Base-by-base conservation (phyloP, 2,888 invertebrate species). In the Marronus borbonicus region DNA sequence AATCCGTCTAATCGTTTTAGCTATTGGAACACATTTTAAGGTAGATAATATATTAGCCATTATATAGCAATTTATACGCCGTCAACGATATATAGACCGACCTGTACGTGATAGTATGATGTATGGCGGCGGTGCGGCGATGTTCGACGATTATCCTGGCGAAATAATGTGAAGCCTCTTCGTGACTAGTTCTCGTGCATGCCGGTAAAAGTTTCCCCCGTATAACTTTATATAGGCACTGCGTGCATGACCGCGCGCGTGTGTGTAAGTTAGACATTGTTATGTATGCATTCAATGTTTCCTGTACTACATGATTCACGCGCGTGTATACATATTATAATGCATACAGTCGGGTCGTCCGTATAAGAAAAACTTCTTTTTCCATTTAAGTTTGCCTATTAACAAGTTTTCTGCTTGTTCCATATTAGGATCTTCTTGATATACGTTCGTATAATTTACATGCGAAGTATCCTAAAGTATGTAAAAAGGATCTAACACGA, bases 251-350 rank as follows among this genome's bases (percentile, higher is more conserved):
- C 8, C 12, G 55, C 20, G 17, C 17, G n/a, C 20, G 55, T 20
- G 20, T 58, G 55, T 58, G 55, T 58, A 58, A 20, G 55, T 58
- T 58, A 58, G 20, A 69, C 52, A 69, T 69, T 69, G 69, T 69
- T 69, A 69, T 31, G 69, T 69, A 69, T 69, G 52, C 52, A 52
- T 52, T 69, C 31, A 69, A 69, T 69, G 69, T 69, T 69, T 50
- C 69, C 52, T 69, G 28, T 69, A 69, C n/a, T 24, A 69, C 69
- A 69, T 44, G 69, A 69, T 52, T 69, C 44, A 28, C 69, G 50
- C 52, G 69, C 69, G 69, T 69, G 69, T 52, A 66, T 62, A 62
- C 62, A 62, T 62, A 31, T 64, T 66, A 66, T 66, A 66, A 66
- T 66, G 14, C 17, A 52, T 17, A 17, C 20, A 49, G 49, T 44